Conservation (phyloP, 1,140 invertebrate species). For the Nasonia longicornis region DNA sequence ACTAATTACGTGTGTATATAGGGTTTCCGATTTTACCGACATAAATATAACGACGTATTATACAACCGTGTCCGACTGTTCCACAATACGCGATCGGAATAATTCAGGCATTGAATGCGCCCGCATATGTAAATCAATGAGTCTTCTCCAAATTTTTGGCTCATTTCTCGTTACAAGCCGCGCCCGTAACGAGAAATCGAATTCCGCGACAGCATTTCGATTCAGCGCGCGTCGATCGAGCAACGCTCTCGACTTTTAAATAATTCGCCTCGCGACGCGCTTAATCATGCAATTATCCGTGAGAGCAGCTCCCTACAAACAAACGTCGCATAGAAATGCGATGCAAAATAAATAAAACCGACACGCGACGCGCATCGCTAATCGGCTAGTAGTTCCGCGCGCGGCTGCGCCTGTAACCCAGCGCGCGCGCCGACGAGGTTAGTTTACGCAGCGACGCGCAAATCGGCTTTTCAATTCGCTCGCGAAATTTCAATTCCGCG, state of each 20-base stretch:
- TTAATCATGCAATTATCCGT: background rate
- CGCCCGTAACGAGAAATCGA: too few relatives aligned
- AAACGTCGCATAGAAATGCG: background rate
- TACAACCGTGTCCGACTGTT: too few relatives aligned
- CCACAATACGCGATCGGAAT: too few relatives aligned
- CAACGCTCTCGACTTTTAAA: background rate
- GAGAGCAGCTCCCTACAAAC: background rate
- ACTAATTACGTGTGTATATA: too few relatives aligned
- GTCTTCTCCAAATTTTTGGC: background rate
- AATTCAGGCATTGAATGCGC: background rate
- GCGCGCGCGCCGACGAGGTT: background rate
- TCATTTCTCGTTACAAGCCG: background rate
- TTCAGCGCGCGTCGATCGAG: background rate
- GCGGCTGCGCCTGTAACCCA: background rate
- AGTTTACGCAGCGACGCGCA: conserved; percentile 3
- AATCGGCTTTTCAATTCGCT: conserved; percentile 11
- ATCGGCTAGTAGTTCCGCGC: background rate
- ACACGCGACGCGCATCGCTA: background rate
- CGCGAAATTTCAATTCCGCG: conserved; percentile 11
- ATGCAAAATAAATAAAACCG: conserved; percentile 1
- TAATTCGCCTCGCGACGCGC: background rate
- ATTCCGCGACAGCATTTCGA: background rate
- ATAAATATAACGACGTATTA: too few relatives aligned
- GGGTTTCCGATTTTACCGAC: too few relatives aligned
- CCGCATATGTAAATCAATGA: background rate